Percentiles rank a stretch among this genome's conserved stretches.
phyloP scores from a whole-genome alignment of 1,140 invertebrate genomes.

The Aphis gossypii region DNA sequence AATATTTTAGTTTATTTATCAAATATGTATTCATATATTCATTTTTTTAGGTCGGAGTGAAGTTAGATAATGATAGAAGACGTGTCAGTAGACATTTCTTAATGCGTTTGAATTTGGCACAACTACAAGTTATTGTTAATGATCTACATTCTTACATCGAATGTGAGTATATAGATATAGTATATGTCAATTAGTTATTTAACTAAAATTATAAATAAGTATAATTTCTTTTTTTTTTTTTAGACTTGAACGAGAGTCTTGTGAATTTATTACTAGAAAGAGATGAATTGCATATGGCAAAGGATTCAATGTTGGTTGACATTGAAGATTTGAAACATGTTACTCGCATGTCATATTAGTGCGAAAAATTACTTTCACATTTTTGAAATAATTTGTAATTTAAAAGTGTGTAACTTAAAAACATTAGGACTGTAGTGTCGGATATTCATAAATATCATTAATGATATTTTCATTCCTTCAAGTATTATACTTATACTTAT shows the following conservation, averaged over 20 bases:
- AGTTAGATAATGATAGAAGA: conserved; percentile 80
- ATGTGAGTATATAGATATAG: conserved; percentile 65
- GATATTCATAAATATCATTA: neutral
- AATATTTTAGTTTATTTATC: conserved; percentile 29
- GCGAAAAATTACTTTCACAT: conserved; percentile 62
- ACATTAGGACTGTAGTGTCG: conserved; percentile 27
- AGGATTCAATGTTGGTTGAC: conserved; percentile 96
- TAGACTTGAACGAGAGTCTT: conserved; percentile 83
- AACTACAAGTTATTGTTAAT: conserved; percentile 93
- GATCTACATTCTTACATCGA: conserved; percentile 93
- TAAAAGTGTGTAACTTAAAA: neutral
- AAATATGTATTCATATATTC: conserved; percentile 51
- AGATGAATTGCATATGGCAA: conserved; percentile 95
- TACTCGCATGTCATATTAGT: conserved; percentile 75
- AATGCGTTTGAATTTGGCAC: conserved; percentile 92
- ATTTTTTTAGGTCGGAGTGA: conserved; percentile 76
- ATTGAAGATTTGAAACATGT: conserved; percentile 86
- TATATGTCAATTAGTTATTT: neutral
- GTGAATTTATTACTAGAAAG: conserved; percentile 86
- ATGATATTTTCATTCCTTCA: neutral
- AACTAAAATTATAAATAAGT: neutral
- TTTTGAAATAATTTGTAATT: conserved; percentile 25
- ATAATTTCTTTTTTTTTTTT: conserved; percentile 60
- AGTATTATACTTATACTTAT: neutral
- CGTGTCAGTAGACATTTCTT: conserved; percentile 82